These are phyloP conservation scores for Torymus aiolomorphi DNA, from an alignment of 2,888 invertebrate species.

Conservation along the genomic window DNA sequence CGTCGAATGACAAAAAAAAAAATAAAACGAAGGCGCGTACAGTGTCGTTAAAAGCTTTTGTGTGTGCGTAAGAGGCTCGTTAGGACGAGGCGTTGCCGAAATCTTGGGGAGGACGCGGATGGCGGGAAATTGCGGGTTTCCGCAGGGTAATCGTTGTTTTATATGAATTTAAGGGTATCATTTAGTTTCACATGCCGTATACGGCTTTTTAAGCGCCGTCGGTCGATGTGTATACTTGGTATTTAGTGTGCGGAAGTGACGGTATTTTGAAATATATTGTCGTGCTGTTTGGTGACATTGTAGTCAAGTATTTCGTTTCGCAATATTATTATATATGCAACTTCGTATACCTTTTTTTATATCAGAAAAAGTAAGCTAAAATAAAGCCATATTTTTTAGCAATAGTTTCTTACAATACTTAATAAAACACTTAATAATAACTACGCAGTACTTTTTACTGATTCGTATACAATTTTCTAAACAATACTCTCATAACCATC, in stretches of 20 bases:
- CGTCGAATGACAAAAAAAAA: not conserved
- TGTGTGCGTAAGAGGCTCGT: conserved; percentile 15
- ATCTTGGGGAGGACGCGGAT: conserved; percentile 21
- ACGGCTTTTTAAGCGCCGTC: too few species aligned
- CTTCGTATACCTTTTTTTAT: too few species aligned
- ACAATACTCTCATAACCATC: too few species aligned
- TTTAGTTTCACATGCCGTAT: conserved; percentile 8
- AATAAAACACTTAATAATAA: too few species aligned
- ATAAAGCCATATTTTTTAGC: too few species aligned
- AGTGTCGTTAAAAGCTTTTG: conserved; percentile 8
- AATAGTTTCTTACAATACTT: too few species aligned
- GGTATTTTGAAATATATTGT: not conserved
- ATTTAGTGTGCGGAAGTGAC: conserved; percentile 4
- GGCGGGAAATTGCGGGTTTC: conserved; percentile 22
- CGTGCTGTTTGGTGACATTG: too few species aligned
- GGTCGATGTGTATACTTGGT: not conserved
- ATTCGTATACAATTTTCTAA: too few species aligned
- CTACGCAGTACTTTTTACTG: too few species aligned
- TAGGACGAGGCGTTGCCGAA: conserved; percentile 25
- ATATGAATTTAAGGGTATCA: not conserved
- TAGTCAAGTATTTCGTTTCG: too few species aligned
- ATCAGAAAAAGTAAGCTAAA: too few species aligned
- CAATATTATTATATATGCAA: too few species aligned
- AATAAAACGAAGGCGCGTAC: not conserved
- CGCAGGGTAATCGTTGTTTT: conserved; percentile 27